A percentile compares a stretch with the other conserved stretches of the same genome.
phyloP scores from a whole-genome alignment of 2,888 invertebrate genomes.

The Chaetoderma sp. region DNA sequence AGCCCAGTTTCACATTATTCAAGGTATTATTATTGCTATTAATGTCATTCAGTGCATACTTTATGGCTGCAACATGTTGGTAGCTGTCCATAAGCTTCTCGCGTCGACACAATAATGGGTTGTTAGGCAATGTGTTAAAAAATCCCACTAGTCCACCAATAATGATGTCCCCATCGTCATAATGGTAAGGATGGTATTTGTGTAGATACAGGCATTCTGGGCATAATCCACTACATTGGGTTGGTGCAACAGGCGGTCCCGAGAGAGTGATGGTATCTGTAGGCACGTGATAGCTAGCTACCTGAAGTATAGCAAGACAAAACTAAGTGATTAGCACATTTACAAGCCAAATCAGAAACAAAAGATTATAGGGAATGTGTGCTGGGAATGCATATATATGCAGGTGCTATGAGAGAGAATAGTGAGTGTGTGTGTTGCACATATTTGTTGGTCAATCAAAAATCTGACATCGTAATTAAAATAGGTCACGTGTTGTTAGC shows the following conservation, averaged over 20 bases:
- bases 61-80: conserved; percentile 50
- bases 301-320: conserved; percentile 35
- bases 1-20: conserved; percentile 49
- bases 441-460: neutral
- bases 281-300: conserved; percentile 42
- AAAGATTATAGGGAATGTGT: neutral
- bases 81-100: conserved; percentile 45
- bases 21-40: conserved; percentile 46
- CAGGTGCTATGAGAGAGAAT: too few species aligned
- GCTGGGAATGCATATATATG: too few species aligned
- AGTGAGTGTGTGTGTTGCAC: neutral
- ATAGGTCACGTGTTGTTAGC: neutral
- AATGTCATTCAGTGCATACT: conserved; percentile 48
- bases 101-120: conserved; percentile 47
- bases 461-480: too few species aligned
- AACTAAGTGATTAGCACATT: neutral
- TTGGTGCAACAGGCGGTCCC: conserved; percentile 1
- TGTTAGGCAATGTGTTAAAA: conserved; percentile 36
- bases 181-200: conserved; percentile 37
- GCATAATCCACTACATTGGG: conserved; percentile 44
- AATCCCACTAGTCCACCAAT: conserved; percentile 53
- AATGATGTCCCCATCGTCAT: conserved; percentile 45
- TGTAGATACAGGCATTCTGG: conserved; percentile 52
- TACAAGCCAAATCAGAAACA: neutral
- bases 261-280: conserved; percentile 26